Percentiles rank a stretch among this genome's conserved stretches.
These are phyloP conservation scores for Beroe forskalii DNA, from an alignment of 37 sponge, comb jelly and placozoan species.

Conservation along the genomic window DNA sequence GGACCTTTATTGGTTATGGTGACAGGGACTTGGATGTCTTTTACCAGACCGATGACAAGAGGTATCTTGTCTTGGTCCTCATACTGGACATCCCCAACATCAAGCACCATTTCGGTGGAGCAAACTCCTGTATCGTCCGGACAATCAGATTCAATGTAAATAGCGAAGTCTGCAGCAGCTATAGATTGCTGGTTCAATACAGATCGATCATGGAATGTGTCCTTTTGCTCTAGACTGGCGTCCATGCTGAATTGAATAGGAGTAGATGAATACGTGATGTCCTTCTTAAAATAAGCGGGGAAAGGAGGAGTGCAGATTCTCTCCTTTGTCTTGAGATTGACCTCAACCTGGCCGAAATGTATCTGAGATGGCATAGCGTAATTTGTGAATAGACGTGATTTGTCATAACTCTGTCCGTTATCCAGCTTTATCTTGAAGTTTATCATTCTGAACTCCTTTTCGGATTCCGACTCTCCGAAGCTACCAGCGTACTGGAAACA, in stretches of 20 bases:
- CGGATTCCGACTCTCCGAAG: neutral
- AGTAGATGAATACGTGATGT: neutral
- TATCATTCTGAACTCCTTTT: neutral
- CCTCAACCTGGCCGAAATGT: neutral
- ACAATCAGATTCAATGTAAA: conserved; percentile 14
- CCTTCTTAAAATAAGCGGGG: neutral
- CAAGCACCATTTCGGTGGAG: neutral
- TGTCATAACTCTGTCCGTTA: neutral
- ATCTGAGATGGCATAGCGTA: neutral
- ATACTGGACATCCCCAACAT: neutral
- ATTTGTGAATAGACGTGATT: conserved; percentile 12
- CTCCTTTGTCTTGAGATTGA: neutral
- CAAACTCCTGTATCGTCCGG: neutral
- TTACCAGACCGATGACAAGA: neutral
- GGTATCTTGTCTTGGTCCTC: conserved; percentile 14
- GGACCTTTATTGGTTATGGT: conserved; percentile 10
- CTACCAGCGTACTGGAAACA: neutral
- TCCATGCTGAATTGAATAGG: conserved; percentile 22
- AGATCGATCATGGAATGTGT: neutral
- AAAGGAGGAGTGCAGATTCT: neutral
- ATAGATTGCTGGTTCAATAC: conserved; percentile 7
- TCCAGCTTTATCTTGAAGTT: conserved; percentile 34
- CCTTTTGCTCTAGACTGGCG: neutral
- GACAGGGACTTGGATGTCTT: conserved; percentile 2
- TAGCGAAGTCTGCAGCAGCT: neutral